Conservation (phyloP, 2,888 invertebrate genomes). For the Aradus depressus region DNA sequence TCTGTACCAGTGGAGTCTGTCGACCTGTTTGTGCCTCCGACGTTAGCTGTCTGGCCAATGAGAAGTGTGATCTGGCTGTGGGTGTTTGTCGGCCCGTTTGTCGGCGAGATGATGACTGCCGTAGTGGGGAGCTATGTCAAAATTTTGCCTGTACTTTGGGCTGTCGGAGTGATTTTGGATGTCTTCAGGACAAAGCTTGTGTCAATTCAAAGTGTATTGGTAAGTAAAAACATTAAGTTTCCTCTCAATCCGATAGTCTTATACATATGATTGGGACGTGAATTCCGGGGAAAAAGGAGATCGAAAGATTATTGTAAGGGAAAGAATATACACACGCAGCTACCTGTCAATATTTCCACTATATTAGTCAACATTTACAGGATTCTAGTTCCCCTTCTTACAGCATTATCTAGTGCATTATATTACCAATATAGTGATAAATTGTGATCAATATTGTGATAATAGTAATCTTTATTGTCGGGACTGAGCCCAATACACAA, state of each 20-base stretch:
- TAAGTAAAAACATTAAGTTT: conserved; percentile 29
- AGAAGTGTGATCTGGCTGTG: conserved; percentile 53
- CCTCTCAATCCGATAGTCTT: conserved; percentile 1
- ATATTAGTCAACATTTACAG: too few species aligned
- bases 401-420: too few species aligned
- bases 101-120: conserved; percentile 72
- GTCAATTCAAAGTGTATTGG: conserved; percentile 62
- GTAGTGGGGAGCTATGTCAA: conserved; percentile 76
- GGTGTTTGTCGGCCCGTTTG: conserved; percentile 78
- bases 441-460: too few species aligned
- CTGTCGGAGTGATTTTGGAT: conserved; percentile 69
- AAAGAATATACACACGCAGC: not conserved
- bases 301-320: not conserved
- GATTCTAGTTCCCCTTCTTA: too few species aligned
- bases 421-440: too few species aligned
- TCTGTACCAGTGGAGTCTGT: conserved; percentile 53
- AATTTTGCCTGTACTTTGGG: conserved; percentile 67
- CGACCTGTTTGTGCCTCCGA: conserved; percentile 66
- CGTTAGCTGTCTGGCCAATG: conserved; percentile 67
- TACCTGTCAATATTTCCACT: too few species aligned
- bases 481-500: too few species aligned
- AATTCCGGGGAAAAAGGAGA: not conserved
- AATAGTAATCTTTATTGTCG: too few species aligned
- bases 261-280: not conserved
- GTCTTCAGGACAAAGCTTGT: conserved; percentile 60